Percentiles rank a stretch among this genome's conserved stretches.
These are phyloP conservation scores for Hecatera dysodea DNA, from an alignment of 2,888 invertebrate genomes.

Conservation along the genomic window DNA sequence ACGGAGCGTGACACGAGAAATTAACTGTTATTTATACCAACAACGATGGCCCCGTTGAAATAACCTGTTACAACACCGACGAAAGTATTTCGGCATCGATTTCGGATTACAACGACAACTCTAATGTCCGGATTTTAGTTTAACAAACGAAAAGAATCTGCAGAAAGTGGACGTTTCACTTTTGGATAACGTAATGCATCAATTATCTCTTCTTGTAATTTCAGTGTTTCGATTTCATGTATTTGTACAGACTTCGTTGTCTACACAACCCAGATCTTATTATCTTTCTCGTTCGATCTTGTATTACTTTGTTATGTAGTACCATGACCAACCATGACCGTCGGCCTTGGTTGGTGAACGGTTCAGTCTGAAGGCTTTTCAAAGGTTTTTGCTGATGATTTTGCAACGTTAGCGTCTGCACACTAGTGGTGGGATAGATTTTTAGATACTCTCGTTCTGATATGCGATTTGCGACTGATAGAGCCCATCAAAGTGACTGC, in stretches of 20 bases:
- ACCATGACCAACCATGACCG: constrained; percentile 87
- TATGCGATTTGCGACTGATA: constrained; percentile 26
- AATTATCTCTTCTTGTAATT: constrained; percentile 38
- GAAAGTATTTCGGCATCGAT: constrained; percentile 81
- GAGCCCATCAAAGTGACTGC: constrained; percentile 16
- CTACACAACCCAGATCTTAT: constrained; percentile 47
- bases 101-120: constrained; percentile 64
- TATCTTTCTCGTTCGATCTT: constrained; percentile 65
- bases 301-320: constrained; percentile 74
- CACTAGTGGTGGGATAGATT: constrained; percentile 61
- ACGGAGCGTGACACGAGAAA: constrained; percentile 89
- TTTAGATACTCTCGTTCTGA: constrained; percentile 37
- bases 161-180: constrained; percentile 58
- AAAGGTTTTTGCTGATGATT: constrained; percentile 79
- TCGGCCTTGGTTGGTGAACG: constrained; percentile 86
- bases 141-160: constrained; percentile 55
- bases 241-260: constrained; percentile 31
- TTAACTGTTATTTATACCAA: constrained; percentile 88
- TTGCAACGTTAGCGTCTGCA: constrained; percentile 76
- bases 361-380: constrained; percentile 79
- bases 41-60: constrained; percentile 77
- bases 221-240: constrained; percentile 40
- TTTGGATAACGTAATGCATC: constrained; percentile 44
- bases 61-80: constrained; percentile 83
- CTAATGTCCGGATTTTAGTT: constrained; percentile 65